phyloP scores from a whole-genome alignment of 2,113 vertebrate species.

The Rhinopomastus cyanomelas region DNA sequence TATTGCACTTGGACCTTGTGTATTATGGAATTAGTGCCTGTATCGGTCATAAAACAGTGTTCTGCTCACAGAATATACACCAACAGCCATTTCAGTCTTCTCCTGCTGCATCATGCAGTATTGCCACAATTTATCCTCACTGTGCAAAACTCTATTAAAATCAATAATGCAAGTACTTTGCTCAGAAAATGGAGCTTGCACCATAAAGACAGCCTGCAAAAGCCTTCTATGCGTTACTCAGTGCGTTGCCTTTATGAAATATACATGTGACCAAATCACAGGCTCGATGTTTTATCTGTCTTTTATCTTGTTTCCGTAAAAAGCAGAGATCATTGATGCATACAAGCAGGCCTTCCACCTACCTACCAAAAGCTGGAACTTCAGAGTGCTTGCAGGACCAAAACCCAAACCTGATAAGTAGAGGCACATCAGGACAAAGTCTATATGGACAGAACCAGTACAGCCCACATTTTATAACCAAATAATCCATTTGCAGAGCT shows the following conservation, averaged over 20 bases:
- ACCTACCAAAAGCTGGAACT: neutral
- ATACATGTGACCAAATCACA: conserved; percentile 16
- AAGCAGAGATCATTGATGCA: neutral
- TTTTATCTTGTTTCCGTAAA: conserved; percentile 24
- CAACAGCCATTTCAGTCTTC: neutral
- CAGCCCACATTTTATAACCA: neutral
- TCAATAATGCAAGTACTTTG: conserved; percentile 46
- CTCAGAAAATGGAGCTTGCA: neutral
- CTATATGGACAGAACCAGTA: neutral
- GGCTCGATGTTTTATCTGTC: neutral
- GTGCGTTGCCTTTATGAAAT: conserved; percentile 34
- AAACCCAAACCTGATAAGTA: neutral
- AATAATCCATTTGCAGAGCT: neutral
- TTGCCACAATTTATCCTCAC: conserved; percentile 25
- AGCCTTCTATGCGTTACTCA: neutral
- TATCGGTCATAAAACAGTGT: neutral
- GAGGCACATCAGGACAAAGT: neutral
- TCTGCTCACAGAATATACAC: conserved; percentile 30
- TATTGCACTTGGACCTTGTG: neutral
- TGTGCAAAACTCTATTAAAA: conserved; percentile 48
- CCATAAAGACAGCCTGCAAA: conserved; percentile 16
- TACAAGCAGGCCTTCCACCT: neutral
- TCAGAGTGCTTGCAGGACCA: neutral
- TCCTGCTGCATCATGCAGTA: neutral
- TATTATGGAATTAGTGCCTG: neutral